A percentile compares a stretch with the other conserved stretches of the same genome.
phyloP scores from a whole-genome alignment of 2,888 invertebrate species.

The Zootermopsis nevadensis region DNA sequence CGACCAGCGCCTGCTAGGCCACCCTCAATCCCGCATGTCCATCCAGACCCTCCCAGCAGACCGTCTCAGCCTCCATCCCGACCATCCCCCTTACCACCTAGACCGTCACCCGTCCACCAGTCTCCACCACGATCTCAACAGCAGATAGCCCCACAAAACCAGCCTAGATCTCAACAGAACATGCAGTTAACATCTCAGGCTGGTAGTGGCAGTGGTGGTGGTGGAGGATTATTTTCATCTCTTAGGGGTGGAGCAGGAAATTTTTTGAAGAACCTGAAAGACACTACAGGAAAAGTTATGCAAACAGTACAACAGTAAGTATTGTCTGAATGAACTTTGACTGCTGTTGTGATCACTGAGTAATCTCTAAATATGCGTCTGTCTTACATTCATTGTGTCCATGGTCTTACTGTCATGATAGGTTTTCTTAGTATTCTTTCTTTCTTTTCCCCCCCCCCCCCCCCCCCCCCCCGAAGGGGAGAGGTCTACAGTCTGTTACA shows the following conservation, averaged over 20 bases:
- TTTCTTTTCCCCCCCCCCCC: too few species aligned
- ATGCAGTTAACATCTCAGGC: slow-evolving; percentile 1
- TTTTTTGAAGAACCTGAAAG: slow-evolving; percentile 92
- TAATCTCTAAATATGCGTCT: too few species aligned
- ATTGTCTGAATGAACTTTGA: background rate
- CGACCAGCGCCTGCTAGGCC: slow-evolving; percentile 57
- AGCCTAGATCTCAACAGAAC: slow-evolving; percentile 30
- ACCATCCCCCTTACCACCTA: slow-evolving; percentile 58
- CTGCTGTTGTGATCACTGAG: background rate
- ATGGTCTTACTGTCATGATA: too few species aligned
- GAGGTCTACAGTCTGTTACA: too few species aligned
- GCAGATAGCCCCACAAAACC: slow-evolving; percentile 44
- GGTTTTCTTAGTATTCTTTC: too few species aligned
- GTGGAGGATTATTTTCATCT: slow-evolving; percentile 82
- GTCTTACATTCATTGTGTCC: too few species aligned
- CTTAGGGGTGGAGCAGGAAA: slow-evolving; percentile 93
- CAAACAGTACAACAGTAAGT: slow-evolving; percentile 92
- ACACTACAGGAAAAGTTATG: slow-evolving; percentile 96
- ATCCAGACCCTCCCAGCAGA: slow-evolving; percentile 56
- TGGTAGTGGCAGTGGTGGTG: slow-evolving; percentile 45
- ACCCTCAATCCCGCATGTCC: background rate
- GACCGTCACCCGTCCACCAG: slow-evolving; percentile 52
- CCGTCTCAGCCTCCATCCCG: slow-evolving; percentile 57
- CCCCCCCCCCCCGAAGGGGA: too few species aligned
- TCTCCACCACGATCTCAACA: slow-evolving; percentile 52